These are phyloP conservation scores for Epinotia ramella DNA, from an alignment of 2,888 invertebrate genomes.

Conservation along the genomic window DNA sequence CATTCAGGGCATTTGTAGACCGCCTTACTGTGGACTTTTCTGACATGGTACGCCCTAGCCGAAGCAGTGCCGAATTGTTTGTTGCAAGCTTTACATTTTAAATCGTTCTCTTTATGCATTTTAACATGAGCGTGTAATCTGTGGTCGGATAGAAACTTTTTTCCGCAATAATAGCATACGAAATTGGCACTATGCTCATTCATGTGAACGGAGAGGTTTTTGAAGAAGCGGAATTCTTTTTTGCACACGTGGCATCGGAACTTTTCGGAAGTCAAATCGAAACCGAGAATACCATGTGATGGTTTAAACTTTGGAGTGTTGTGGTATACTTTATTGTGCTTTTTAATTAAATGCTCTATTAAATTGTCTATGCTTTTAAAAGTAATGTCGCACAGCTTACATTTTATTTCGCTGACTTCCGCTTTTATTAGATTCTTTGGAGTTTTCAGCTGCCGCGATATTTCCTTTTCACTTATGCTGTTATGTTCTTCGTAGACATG, in stretches of 20 bases:
- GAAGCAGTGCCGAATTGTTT: constrained; percentile 49
- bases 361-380: constrained; percentile 50
- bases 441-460: constrained; percentile 46
- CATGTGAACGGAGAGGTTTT: constrained; percentile 59
- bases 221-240: constrained; percentile 54
- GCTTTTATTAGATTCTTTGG: constrained; percentile 54
- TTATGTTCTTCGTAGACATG: constrained; percentile 42
- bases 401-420: constrained; percentile 52
- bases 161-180: constrained; percentile 64
- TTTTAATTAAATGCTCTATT: constrained; percentile 49
- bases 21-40: constrained; percentile 51
- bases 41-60: constrained; percentile 50
- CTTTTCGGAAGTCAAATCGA: constrained; percentile 50
- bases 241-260: constrained; percentile 51
- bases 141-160: constrained; percentile 55
- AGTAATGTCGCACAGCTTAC: constrained; percentile 49
- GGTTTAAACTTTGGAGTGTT: constrained; percentile 47
- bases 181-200: constrained; percentile 63
- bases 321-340: constrained; percentile 48
- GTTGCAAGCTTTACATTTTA: constrained; percentile 50
- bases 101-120: constrained; percentile 48
- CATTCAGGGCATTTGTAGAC: constrained; percentile 51
- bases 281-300: constrained; percentile 52
- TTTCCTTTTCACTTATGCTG: constrained; percentile 40
- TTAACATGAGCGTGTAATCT: constrained; percentile 52